Evolutionary conservation across 2,888 invertebrate genomes (phyloP), one percentile per base, ranked within the genome.

Genomic region (Sphaerophoria taeniata): DNA sequence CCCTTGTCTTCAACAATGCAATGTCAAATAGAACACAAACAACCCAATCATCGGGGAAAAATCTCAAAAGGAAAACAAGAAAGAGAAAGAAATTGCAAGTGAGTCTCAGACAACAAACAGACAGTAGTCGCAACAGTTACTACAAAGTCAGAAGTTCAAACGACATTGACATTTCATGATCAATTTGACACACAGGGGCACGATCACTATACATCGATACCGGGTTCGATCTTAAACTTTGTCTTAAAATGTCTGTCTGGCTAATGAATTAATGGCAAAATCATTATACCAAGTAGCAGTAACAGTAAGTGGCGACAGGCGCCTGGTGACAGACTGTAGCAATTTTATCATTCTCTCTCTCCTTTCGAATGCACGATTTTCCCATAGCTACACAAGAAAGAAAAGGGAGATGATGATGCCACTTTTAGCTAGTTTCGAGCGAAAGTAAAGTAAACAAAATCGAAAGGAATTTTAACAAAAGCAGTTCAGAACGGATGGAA

Each of bases 161-260:
- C 73, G 76, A 89, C 90, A 90, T 89, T 91, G 91, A 91, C 91
- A 91, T 90, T 91, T 90, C 90, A 90, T 90, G 90, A 91, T 90
- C 89, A 89, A 90, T 90, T 90, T 91, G 91, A 91, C 91, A 91
- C 90, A 90, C 90, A 90, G 91, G 90, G 90, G 90, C 90, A 90
- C 90, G 90, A 90, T 84, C 75, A 67, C 71, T 84, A 43, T 58
- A 9, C 12, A 60, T 43, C 12, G 60, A 60, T 60, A 9, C 6
- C 24, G 24, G 12, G 24, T 16, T 36, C 11, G 11, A 6, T 12
- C 74, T 11, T 53, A 14, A 65, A 14, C 9, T 33, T 61, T 43
- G 7, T n/a, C 61, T 39, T 33, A 39, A 43, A 51, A 67, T 67
- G 53, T 11, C 36, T 49, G 49, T 51, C 12, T 36, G 55, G 16